phyloP scores from a whole-genome alignment of 2,113 vertebrate species.

The Toxotes chatareus region DNA sequence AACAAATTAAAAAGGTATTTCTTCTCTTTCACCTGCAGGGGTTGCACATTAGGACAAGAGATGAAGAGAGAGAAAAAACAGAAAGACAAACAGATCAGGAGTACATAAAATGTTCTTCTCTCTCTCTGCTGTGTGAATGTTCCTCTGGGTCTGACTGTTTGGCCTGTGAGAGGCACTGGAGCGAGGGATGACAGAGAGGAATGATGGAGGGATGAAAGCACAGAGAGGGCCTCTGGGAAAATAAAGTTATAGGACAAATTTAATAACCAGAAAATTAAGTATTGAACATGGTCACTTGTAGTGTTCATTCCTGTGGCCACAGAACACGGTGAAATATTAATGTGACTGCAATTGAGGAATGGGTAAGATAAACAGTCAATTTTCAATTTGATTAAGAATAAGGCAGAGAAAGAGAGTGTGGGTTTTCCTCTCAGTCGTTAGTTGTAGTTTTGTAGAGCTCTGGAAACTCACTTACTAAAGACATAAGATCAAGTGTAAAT shows the following conservation, averaged over 20 bases:
- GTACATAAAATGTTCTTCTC: constrained; percentile 45
- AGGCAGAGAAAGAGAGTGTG: background rate
- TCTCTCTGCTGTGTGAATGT: constrained; percentile 25
- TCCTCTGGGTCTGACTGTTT: constrained; percentile 51
- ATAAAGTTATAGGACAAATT: constrained; percentile 13
- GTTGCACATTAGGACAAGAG: constrained; percentile 28
- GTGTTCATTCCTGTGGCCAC: constrained; percentile 22
- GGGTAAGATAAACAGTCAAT: constrained; percentile 10
- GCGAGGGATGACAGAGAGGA: constrained; percentile 47
- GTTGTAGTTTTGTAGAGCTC: background rate
- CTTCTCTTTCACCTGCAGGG: constrained; percentile 44
- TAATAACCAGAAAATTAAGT: constrained; percentile 35
- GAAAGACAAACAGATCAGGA: constrained; percentile 56
- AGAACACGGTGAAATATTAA: constrained; percentile 27
- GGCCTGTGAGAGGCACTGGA: constrained; percentile 53
- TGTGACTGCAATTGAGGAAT: constrained; percentile 2
- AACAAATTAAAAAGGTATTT: constrained; percentile 75
- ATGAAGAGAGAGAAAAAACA: background rate
- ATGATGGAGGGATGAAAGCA: constrained; percentile 70
- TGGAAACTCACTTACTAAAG: background rate
- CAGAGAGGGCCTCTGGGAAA: constrained; percentile 44
- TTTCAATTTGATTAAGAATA: constrained; percentile 1
- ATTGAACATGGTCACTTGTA: constrained; percentile 7
- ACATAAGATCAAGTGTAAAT: background rate
- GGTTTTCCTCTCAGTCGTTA: background rate